Evolutionary conservation across 2,888 invertebrate species (phyloP), one percentile per base, ranked within the genome.

Genomic region (Hyposoter dolosus): DNA sequence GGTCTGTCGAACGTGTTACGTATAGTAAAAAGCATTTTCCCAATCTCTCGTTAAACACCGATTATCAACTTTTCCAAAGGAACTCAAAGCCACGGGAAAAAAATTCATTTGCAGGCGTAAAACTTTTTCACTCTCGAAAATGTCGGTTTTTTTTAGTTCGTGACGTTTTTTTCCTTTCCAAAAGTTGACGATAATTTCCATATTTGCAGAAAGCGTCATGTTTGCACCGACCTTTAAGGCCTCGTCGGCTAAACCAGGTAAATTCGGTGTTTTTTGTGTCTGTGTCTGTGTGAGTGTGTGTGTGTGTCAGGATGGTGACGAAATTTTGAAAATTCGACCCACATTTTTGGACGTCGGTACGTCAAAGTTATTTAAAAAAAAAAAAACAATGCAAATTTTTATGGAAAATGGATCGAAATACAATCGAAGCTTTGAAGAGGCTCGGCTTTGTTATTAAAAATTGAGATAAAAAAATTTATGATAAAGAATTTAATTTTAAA

Each of bases 151-250:
- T 28, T 32, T 53, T 35, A 9, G 10, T 53, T 53, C 32, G 6
- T 35, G 9, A 5, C n/a, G 9, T 9, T 47, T 75, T 63, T 63
- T 17, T 40, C 1, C 4, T 23, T n/a, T 15, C n/a, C 17, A 82
- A 60, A 83, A 47, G 28, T 71, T 83, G 17, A 78, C 12, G 50
- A 82, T 19, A 23, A 71, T 80, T 84, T 80, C 82, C 66, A 84
- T 83, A 10, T 87, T 89, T 89, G 89, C 96, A 96, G 96, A 96
- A 94, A 95, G 95, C 94, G 95, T 96, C 95, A 96, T 96, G 96
- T 96, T 97, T 93, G 95, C 96, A 90, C 97, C 97, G 90, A 97
- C 96, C 94, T 98, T 97, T 95, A 97, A 97, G 95, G 97, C 97
- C 91, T 97, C 96, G 93, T 96, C 97, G 91, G 95, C 96, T 87